Evolutionary conservation across 37 sponge, comb jelly and placozoan species (phyloP), one percentile per base, ranked within the genome.

Genomic region (Beroe ovata): DNA sequence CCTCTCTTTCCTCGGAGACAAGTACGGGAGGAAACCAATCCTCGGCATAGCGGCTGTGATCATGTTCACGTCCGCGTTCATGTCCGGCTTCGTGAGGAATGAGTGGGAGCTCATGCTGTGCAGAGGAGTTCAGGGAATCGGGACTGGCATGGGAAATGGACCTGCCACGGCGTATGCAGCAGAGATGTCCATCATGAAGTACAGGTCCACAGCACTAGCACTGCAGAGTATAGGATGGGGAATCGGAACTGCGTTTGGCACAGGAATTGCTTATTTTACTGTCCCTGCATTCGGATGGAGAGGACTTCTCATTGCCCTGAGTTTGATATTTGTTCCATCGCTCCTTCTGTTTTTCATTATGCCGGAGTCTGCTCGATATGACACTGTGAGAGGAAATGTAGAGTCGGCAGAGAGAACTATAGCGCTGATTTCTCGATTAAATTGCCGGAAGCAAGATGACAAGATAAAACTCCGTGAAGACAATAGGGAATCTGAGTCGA

Each of bases 141-240:
- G 69, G 8, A 30, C 16, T 29, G 69, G 69, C 2, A 29, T 66
- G 25, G 69, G 69, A 66, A 30, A 8, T 66, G 69, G 69, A 29
- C 69, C 69, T 26, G 32, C 69, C 16, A 30, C 69, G 14, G 36
- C 69, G 18, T 66, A 34, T 66, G 25, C 69, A 32, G 69, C 69
- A 32, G 69, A 66, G 36, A 66, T 66, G 8, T 30, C 69, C 63
- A 62, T 23, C 63, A 62, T 62, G 23, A 62, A 62, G 21, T 62
- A 20, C 63, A 4, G 63, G 20, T 4, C 63, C 3, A 4, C 20
- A 62, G 29, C 28, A 28, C 23, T 62, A 23, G 29, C 63, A 62
- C 4, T 25, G 63, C 28, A 28, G 21, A 23, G 63, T 4, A 16
- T 62, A 16, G 63, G 63, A 14, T 62, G 63, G 63, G 63, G 63